Percentiles rank a stretch among this genome's conserved stretches.
Evolutionary conservation across 2,888 invertebrate species (phyloP).

Genomic region (Liopterus haemorrhoidalis): DNA sequence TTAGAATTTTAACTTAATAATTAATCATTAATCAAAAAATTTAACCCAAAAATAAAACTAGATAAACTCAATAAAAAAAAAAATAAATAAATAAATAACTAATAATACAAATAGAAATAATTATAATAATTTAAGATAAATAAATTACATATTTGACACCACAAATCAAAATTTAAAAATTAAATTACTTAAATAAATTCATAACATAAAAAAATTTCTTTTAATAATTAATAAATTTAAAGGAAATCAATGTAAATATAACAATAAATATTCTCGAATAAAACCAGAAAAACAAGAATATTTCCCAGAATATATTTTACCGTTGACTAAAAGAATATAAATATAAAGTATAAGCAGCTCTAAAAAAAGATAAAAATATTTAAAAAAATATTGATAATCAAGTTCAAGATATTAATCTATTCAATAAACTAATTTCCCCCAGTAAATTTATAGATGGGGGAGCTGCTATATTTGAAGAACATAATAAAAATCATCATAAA

Average conservation of each 20-base stretch:
- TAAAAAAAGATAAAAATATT: conserved; percentile 58
- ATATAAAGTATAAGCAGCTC: conserved; percentile 58
- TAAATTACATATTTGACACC: conserved; percentile 53
- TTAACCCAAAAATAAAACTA: conserved; percentile 42
- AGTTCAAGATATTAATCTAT: conserved; percentile 52
- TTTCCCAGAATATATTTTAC: conserved; percentile 48
- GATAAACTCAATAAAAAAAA: conserved; percentile 47
- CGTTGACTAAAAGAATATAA: conserved; percentile 59
- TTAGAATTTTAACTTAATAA: conserved; percentile 50
- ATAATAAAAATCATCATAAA: conserved; percentile 61
- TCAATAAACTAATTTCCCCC: conserved; percentile 60
- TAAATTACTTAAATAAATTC: conserved; percentile 61
- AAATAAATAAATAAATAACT: too few species aligned
- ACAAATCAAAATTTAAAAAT: conserved; percentile 64
- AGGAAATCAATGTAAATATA: conserved; percentile 58
- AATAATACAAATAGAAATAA: conserved; percentile 51
- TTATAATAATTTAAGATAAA: conserved; percentile 50
- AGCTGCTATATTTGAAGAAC: conserved; percentile 58
- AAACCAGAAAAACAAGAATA: conserved; percentile 49
- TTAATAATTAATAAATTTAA: conserved; percentile 58
- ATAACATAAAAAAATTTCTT: conserved; percentile 49
- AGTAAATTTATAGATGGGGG: conserved; percentile 64
- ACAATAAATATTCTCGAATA: conserved; percentile 55
- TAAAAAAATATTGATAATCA: conserved; percentile 50
- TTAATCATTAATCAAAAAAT: conserved; percentile 46